Base-by-base conservation (phyloP, 1,140 invertebrate genomes). In the Aphelenchoides besseyi region DNA sequence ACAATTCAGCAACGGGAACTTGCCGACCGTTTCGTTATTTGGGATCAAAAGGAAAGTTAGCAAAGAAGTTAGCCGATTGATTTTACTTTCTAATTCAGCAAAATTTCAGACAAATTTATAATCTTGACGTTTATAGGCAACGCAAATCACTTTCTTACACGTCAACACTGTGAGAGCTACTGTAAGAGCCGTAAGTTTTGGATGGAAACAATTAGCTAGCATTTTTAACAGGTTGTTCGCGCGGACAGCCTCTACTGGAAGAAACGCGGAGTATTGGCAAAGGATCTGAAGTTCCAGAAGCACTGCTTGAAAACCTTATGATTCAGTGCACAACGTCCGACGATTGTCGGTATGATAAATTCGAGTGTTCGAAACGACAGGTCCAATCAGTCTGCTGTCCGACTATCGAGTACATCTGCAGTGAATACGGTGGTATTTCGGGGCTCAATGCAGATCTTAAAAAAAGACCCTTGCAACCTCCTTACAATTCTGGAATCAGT, bases 61-160 rank as follows among this genome's bases (percentile, higher is more conserved):
- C n/a, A n/a, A n/a, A n/a, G n/a, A n/a, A n/a, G n/a, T n/a, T n/a
- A n/a, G n/a, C n/a, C n/a, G n/a, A n/a, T n/a, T n/a, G n/a, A n/a
- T n/a, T n/a, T n/a, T n/a, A n/a, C n/a, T n/a, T n/a, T n/a, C n/a
- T n/a, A n/a, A n/a, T n/a, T n/a, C n/a, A n/a, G n/a, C n/a, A n/a
- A n/a, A n/a, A n/a, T n/a, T n/a, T n/a, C n/a, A n/a, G n/a, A n/a
- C n/a, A n/a, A n/a, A n/a, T n/a, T n/a, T n/a, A n/a, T n/a, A n/a
- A n/a, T n/a, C n/a, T n/a, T n/a, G n/a, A n/a, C n/a, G n/a, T n/a
- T n/a, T n/a, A n/a, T n/a, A n/a, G n/a, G 78, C 0, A 79, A 76
- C 68, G 71, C 77, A 18, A 79, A 79, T 26, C 69, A 79, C 28
- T 79, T 79, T 62, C 37, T 74, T 48, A 79, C 77, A 8, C 33